phyloP scores from a whole-genome alignment of 2,113 vertebrate species.

The Ascaphus truei region DNA sequence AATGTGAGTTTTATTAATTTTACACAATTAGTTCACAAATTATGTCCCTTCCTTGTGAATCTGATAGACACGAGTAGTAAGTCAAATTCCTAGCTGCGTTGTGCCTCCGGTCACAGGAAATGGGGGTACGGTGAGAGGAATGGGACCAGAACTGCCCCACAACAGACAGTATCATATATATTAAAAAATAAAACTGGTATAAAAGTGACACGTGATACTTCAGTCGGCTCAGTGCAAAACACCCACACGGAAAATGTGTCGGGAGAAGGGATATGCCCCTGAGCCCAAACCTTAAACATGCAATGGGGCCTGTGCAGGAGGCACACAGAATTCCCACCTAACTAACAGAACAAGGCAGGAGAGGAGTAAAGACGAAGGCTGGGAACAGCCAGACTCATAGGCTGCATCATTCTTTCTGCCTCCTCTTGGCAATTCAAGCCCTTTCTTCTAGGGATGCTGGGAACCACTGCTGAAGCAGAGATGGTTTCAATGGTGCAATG shows the following conservation, averaged over 20 bases:
- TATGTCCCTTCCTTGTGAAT: not conserved
- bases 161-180: not conserved
- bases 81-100: not conserved
- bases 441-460: too few relatives aligned
- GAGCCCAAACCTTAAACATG: not conserved
- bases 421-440: too few relatives aligned
- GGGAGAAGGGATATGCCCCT: not conserved
- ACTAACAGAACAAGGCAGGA: too few relatives aligned
- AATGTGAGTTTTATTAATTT: conserved; percentile 13
- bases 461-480: too few relatives aligned
- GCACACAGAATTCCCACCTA: not conserved
- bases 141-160: not conserved
- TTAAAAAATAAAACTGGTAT: not conserved
- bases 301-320: not conserved
- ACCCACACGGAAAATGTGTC: not conserved
- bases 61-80: not conserved
- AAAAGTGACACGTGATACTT: not conserved
- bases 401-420: too few relatives aligned
- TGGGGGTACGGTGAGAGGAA: not conserved
- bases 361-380: too few relatives aligned
- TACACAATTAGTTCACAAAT: not conserved
- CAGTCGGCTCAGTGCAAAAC: not conserved
- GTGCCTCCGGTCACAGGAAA: not conserved
- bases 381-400: too few relatives aligned
- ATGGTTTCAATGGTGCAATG: too few relatives aligned